A percentile compares a stretch with the other conserved stretches of the same genome.
phyloP scores from a whole-genome alignment of 2,888 invertebrate species.

The Tridacna gigas region DNA sequence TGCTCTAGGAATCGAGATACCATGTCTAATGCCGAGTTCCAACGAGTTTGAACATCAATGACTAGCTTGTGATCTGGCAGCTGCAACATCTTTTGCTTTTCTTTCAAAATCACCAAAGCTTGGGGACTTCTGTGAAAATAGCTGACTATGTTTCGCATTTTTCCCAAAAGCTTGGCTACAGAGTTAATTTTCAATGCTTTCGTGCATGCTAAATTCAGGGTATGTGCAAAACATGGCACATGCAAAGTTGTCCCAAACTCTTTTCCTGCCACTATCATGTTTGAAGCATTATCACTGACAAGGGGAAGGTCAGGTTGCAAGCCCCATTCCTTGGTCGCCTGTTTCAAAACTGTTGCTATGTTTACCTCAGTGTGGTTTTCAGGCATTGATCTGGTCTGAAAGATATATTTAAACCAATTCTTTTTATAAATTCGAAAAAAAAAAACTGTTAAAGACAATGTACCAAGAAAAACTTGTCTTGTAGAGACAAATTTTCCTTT shows the following conservation, averaged over 20 bases:
- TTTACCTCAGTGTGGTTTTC: conserved; percentile 38
- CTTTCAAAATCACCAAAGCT: conserved; percentile 30
- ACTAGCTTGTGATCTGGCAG: conserved; percentile 48
- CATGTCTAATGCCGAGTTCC: conserved; percentile 53
- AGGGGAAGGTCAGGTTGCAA: conserved; percentile 20
- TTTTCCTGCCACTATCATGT: conserved; percentile 43
- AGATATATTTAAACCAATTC: conserved; percentile 30
- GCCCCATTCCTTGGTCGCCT: conserved; percentile 32
- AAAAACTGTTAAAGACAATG: too few relatives aligned
- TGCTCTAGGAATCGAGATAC: conserved; percentile 32
- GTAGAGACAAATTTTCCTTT: too few relatives aligned
- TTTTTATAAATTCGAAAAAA: not conserved
- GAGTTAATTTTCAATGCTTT: not conserved
- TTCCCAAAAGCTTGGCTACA: conserved; percentile 23
- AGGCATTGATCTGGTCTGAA: conserved; percentile 40
- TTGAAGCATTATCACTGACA: conserved; percentile 46
- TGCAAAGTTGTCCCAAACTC: conserved; percentile 2
- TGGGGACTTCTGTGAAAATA: conserved; percentile 39
- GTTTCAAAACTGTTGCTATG: conserved; percentile 32
- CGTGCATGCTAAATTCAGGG: not conserved
- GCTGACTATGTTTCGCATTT: conserved; percentile 35
- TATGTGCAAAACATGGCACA: conserved; percentile 28
- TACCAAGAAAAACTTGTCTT: too few relatives aligned
- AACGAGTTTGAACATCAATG: conserved; percentile 34
- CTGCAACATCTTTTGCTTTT: conserved; percentile 34